These are phyloP conservation scores for Oreochromis mossambicus DNA, from an alignment of 2,797 vertebrate genomes.

Conservation along the genomic window DNA sequence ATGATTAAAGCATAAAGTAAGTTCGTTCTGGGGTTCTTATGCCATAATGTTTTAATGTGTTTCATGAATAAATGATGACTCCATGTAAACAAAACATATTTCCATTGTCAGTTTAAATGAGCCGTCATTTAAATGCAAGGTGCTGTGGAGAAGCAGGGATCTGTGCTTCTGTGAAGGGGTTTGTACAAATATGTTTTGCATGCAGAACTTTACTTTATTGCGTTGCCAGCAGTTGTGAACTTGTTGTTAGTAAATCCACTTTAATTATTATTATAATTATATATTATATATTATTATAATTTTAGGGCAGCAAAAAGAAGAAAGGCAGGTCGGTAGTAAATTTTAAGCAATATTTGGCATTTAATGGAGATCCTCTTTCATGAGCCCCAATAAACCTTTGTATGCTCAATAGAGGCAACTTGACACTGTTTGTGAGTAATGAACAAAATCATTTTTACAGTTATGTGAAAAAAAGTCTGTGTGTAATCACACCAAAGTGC, in stretches of 20 bases:
- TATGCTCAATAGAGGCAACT: background rate
- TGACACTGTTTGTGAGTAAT: background rate
- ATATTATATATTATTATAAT: no score
- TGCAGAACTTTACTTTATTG: background rate
- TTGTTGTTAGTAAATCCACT: background rate
- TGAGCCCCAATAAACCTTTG: background rate
- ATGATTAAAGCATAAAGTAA: background rate
- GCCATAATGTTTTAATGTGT: background rate
- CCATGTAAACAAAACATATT: background rate
- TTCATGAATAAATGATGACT: background rate
- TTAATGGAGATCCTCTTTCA: background rate
- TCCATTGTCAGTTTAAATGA: background rate
- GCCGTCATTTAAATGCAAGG: accelerated
- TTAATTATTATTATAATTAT: background rate
- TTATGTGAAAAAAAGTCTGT: background rate
- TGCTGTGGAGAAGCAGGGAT: background rate
- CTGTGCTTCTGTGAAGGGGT: background rate
- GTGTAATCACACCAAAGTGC: background rate
- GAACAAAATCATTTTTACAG: background rate
- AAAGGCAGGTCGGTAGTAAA: accelerated
- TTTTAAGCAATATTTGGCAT: background rate
- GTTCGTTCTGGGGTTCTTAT: background rate
- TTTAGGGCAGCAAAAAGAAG: background rate
- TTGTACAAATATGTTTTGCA: accelerated
- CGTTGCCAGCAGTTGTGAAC: background rate